Evolutionary conservation across 2,797 vertebrate species (phyloP).

Genomic region (Ispidina picta): DNA sequence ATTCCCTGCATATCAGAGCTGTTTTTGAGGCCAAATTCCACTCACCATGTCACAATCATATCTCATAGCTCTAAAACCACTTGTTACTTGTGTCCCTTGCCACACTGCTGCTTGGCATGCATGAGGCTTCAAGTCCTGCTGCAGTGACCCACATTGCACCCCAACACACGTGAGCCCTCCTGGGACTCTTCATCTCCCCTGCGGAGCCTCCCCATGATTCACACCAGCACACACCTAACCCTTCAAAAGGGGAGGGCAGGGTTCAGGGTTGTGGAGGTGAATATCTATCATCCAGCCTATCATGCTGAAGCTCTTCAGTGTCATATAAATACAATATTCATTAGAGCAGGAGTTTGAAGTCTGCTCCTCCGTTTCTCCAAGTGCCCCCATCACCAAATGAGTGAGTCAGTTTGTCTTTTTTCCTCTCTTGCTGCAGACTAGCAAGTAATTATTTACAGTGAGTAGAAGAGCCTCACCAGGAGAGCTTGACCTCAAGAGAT

Average conservation of each 20-base stretch:
- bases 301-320: neutral
- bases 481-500: neutral
- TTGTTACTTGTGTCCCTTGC: neutral
- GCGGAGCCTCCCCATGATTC: neutral
- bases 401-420: neutral
- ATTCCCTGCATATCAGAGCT: neutral
- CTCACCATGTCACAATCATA: neutral
- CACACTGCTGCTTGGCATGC: neutral
- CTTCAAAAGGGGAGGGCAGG: neutral
- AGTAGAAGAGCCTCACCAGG: neutral
- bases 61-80: neutral
- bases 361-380: neutral
- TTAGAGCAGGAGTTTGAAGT: conserved; percentile 32
- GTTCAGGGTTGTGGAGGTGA: neutral
- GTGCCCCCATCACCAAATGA: neutral
- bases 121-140: neutral
- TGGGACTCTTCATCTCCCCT: neutral
- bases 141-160: neutral
- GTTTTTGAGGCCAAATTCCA: neutral
- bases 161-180: rapidly evolving
- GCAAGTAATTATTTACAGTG: conserved; percentile 26
- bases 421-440: neutral
- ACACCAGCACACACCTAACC: neutral
- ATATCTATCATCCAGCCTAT: neutral
- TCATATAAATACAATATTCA: conserved; percentile 36